Conservation (phyloP, 2,888 invertebrate species). For the Rhabditoides inermis region DNA sequence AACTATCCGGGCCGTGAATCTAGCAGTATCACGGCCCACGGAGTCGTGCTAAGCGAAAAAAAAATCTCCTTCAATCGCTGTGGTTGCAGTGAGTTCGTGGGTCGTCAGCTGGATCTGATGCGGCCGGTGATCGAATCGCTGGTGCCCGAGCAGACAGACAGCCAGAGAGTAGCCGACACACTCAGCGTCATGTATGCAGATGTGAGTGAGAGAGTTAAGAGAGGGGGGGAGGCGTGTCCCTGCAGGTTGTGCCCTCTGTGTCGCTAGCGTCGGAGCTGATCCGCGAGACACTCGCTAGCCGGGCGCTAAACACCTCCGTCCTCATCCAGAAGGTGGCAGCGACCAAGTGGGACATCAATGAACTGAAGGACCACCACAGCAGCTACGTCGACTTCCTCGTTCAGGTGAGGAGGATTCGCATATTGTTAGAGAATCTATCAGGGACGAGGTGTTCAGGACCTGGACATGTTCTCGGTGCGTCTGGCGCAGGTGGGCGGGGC, state of each 20-base stretch:
- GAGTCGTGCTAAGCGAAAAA: not conserved
- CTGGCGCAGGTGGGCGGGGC: constrained; percentile 7
- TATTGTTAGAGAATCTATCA: no score
- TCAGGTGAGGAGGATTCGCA: constrained; percentile 36
- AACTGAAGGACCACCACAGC: constrained; percentile 87
- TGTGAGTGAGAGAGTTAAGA: no score
- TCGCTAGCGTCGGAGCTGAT: no score
- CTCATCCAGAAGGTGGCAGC: constrained; percentile 73
- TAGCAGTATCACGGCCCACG: no score
- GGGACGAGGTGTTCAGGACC: constrained; percentile 31
- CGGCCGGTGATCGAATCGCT: constrained; percentile 77
- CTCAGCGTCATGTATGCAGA: no score
- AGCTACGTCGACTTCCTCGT: constrained; percentile 63
- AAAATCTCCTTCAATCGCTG: no score
- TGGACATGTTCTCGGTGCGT: constrained; percentile 25
- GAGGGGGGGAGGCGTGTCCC: constrained; percentile 10
- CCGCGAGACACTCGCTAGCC: constrained; percentile 27
- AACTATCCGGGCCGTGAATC: no score
- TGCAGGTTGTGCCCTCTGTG: no score
- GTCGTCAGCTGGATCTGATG: constrained; percentile 75
- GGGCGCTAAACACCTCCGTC: constrained; percentile 26
- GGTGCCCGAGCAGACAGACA: constrained; percentile 55
- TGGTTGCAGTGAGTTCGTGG: constrained; percentile 66
- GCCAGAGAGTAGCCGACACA: no score
- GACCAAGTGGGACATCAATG: constrained; percentile 76